Percentiles rank a stretch among this genome's conserved stretches.
phyloP scores from a whole-genome alignment of 2,888 invertebrate genomes.

The Aporophyla lueneburgensis region DNA sequence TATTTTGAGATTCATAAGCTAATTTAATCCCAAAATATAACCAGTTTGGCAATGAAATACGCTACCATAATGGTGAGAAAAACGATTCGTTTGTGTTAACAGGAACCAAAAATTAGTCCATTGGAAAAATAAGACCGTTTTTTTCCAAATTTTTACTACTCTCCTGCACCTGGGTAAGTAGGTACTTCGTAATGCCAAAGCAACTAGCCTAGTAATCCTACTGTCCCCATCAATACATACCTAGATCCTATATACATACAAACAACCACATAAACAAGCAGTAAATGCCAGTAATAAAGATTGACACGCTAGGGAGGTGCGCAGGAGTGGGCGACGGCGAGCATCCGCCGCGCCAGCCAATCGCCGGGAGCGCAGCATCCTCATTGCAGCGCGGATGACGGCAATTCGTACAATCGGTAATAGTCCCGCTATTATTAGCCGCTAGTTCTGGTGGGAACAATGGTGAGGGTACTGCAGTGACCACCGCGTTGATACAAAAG shows the following conservation, averaged over 20 bases:
- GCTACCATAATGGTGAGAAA: no score
- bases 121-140: neutral
- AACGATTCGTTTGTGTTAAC: no score
- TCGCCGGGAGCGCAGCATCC: constrained; percentile 81
- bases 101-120: no score
- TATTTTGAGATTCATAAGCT: no score
- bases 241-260: constrained; percentile 15
- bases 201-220: neutral
- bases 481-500: neutral
- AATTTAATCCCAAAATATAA: no score
- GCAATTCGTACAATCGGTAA: constrained; percentile 72
- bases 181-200: neutral
- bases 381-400: constrained; percentile 85
- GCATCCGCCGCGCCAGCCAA: constrained; percentile 77
- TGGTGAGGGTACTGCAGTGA: neutral
- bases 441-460: constrained; percentile 48
- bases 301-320: constrained; percentile 70
- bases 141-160: no score
- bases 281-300: constrained; percentile 67
- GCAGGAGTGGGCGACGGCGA: constrained; percentile 69
- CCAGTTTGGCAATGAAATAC: no score
- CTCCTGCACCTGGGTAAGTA: neutral
- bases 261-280: constrained; percentile 38
- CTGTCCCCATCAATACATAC: constrained; percentile 6
- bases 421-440: constrained; percentile 42